Evolutionary conservation across 2,113 vertebrate species (phyloP).

Genomic region (Toxotes chatareus): DNA sequence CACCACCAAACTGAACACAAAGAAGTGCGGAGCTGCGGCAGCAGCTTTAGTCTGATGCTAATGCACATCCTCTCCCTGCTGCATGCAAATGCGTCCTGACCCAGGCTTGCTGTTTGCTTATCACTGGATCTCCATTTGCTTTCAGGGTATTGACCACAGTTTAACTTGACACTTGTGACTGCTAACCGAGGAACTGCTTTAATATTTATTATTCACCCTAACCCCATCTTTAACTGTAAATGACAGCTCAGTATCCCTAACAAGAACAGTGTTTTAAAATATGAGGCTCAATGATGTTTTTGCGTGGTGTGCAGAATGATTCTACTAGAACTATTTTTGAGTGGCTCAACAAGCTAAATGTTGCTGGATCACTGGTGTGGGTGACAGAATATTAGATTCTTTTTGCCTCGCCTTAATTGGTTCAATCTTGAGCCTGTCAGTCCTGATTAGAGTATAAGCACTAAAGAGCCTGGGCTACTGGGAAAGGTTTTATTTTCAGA

Average conservation of each 20-base stretch:
- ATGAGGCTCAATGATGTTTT: constrained; percentile 36
- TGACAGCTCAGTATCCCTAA: constrained; percentile 17
- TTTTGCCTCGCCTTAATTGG: constrained; percentile 83
- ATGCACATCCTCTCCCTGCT: constrained; percentile 82
- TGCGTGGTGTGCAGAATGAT: constrained; percentile 29
- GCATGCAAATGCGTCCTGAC: constrained; percentile 85
- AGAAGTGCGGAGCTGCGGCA: constrained; percentile 79
- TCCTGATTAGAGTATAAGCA: constrained; percentile 76
- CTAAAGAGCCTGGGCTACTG: constrained; percentile 58
- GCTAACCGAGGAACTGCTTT: constrained; percentile 35
- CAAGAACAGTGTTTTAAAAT: constrained; percentile 20
- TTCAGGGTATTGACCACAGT: constrained; percentile 69
- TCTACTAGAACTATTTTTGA: constrained; percentile 53
- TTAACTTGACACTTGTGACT: constrained; percentile 66
- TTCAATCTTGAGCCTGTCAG: constrained; percentile 84
- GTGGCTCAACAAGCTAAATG: constrained; percentile 69
- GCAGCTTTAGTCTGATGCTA: constrained; percentile 84
- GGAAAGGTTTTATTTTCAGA: constrained; percentile 72
- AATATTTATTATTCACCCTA: constrained; percentile 28
- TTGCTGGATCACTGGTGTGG: constrained; percentile 76
- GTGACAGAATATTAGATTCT: constrained; percentile 81
- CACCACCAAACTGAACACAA: constrained; percentile 75
- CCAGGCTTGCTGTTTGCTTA: constrained; percentile 75
- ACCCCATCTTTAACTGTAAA: constrained; percentile 37
- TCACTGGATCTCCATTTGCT: constrained; percentile 76